phyloP scores from a whole-genome alignment of 2,113 vertebrate species.

The Hippocampus barbouri region DNA sequence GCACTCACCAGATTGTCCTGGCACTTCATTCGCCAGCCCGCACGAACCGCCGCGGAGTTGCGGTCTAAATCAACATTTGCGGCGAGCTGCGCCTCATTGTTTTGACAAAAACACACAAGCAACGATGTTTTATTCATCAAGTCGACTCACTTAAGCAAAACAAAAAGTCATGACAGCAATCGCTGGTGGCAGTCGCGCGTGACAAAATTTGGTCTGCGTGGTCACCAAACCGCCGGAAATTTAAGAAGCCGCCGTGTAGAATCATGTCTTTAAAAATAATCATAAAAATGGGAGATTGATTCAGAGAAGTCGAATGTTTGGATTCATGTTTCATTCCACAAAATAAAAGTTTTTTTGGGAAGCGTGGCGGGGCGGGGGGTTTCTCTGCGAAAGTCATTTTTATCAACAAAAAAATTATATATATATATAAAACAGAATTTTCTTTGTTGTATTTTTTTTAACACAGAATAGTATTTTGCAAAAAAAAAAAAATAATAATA shows the following conservation, averaged over 20 bases:
- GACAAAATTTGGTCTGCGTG: not conserved
- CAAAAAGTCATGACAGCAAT: conserved; percentile 4
- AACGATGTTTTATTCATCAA: not conserved
- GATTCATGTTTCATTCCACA: too few species aligned
- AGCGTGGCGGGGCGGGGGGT: too few species aligned
- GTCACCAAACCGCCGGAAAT: not conserved
- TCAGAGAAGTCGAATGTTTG: too few species aligned
- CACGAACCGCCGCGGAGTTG: not conserved
- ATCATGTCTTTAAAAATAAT: not conserved
- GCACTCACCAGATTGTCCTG: not conserved
- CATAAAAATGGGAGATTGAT: too few species aligned
- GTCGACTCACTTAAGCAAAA: conserved; percentile 1
- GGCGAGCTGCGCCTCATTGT: not conserved
- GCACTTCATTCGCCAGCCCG: not conserved
- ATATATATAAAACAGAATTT: too few species aligned
- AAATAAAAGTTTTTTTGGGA: too few species aligned
- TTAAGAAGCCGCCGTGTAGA: not conserved
- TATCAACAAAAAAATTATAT: too few species aligned
- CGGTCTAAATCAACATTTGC: not conserved
- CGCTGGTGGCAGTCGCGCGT: not conserved
- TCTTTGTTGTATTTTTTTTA: too few species aligned
- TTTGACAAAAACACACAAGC: conserved; percentile 1
- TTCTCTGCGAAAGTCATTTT: too few species aligned
- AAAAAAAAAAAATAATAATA: too few species aligned
- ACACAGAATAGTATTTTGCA: too few species aligned